Evolutionary conservation across 2,888 invertebrate genomes (phyloP).

Genomic region (Notodonta dromedarius): DNA sequence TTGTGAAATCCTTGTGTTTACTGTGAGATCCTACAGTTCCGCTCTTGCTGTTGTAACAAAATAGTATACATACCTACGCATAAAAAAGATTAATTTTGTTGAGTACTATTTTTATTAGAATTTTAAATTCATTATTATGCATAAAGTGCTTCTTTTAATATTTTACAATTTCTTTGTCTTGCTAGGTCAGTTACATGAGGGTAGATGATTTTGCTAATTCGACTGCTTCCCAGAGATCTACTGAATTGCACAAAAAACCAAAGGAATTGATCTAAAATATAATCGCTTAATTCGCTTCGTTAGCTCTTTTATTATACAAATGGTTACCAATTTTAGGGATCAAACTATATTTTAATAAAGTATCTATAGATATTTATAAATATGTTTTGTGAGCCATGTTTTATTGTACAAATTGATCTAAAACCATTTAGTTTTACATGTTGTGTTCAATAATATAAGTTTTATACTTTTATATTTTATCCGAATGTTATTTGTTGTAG

Average conservation of each 20-base stretch:
- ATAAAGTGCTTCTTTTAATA: too few species aligned
- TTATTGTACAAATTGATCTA: constrained; percentile 16
- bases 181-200: neutral
- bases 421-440: constrained; percentile 27
- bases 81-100: too few species aligned
- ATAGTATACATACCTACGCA: too few species aligned
- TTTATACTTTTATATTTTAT: constrained; percentile 26
- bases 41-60: neutral
- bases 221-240: too few species aligned
- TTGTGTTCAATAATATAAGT: neutral
- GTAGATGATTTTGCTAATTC: neutral
- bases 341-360: constrained; percentile 35
- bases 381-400: constrained; percentile 18
- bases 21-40: constrained; percentile 1
- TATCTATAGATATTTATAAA: constrained; percentile 23
- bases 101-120: too few species aligned
- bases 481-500: constrained; percentile 34
- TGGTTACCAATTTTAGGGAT: constrained; percentile 40
- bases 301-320: constrained; percentile 13
- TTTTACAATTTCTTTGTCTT: too few species aligned
- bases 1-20: constrained; percentile 8
- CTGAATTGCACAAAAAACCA: neutral
- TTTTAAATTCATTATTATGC: too few species aligned
- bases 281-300: neutral
- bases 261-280: neutral